Base-by-base conservation (phyloP, 2,113 vertebrate genomes). In the Petroica traversi region DNA sequence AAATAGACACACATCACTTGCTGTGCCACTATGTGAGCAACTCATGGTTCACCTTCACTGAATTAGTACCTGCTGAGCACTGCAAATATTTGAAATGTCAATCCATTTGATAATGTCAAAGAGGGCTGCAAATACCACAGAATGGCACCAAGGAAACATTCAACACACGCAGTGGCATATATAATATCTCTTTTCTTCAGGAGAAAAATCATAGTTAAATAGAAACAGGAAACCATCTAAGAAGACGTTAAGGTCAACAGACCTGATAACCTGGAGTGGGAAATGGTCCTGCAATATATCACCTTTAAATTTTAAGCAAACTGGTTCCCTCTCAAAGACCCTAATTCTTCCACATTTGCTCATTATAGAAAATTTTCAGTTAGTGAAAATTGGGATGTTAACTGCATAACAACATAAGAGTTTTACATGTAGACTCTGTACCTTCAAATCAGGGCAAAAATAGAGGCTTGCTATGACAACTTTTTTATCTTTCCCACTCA, bases 31-130 rank as follows among this genome's bases (percentile, higher is more conserved):
- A 29, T 88, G 88, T 96, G 97, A 97, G 95, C 93, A 96, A 93
- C 94, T 92, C 93, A 64, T 72, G 94, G 96, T 98, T 98, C 98
- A 98, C 98, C 98, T 98, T 98, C 96, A 92, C 94, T 97, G 98
- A 98, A 98, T 98, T 98, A 98, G 97, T 97, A 98, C 97, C 98
- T 94, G 97, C 98, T 98, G 98, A 98, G 98, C 97, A 98, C 98
- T 96, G 97, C 98, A 99, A 98, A 99, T 98, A 99, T 99, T 99
- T 99, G 98, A 99, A 99, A 99, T 99, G 98, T 99, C 99, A 99
- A 97, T 99, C 98, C 95, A 97, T 98, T 98, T 99, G 98, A 99
- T 99, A 99, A 99, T 99, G 98, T 99, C 98, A 99, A 91, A 97
- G 93, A 98, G 92, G 97, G 95, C 96, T 97, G 97, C 96, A 97